Conservation (phyloP, 2,888 invertebrate genomes). For the Cephus rjabovi region DNA sequence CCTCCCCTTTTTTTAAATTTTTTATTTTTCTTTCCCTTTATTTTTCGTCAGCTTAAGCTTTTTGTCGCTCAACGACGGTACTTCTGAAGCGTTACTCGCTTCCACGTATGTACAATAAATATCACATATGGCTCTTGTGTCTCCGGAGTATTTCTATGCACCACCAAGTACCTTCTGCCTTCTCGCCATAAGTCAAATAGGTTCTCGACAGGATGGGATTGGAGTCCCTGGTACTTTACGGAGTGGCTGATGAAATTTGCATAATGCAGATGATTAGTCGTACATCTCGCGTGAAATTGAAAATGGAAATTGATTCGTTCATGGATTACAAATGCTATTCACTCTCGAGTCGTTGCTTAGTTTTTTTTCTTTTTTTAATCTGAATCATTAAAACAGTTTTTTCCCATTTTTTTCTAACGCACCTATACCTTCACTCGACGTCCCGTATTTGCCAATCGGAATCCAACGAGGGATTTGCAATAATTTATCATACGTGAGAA, state of each 20-base stretch:
- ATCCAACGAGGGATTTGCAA: neutral
- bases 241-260: slow-evolving; percentile 19
- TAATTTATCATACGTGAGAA: neutral
- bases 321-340: neutral
- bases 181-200: neutral
- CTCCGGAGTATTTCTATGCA: neutral
- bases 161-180: neutral
- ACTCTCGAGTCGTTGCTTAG: neutral
- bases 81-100: neutral
- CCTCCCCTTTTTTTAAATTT: neutral
- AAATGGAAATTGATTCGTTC: slow-evolving; percentile 18
- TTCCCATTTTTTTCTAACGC: neutral
- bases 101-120: neutral
- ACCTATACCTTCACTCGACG: neutral
- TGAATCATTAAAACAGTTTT: neutral
- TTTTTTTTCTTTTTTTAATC: neutral
- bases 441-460: neutral
- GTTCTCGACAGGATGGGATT: neutral
- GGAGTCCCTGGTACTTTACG: neutral
- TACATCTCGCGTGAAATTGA: slow-evolving; percentile 15
- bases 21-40: neutral
- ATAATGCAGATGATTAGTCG: slow-evolving; percentile 13
- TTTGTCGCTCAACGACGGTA: neutral
- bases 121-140: neutral
- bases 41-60: neutral